Evolutionary conservation across 2,888 invertebrate genomes (phyloP).

Genomic region (Zygogramma bicolorata): DNA sequence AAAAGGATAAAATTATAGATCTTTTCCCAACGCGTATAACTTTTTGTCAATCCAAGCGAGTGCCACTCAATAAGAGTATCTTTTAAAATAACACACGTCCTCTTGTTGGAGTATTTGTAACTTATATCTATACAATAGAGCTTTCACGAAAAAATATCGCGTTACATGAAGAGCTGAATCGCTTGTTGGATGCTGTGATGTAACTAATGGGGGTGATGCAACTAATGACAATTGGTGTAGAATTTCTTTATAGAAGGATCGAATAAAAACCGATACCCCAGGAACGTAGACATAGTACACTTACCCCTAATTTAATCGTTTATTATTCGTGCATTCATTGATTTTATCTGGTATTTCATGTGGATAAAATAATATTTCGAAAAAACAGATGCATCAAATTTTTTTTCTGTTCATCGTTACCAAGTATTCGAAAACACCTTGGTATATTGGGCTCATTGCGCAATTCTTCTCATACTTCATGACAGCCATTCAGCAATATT

Average conservation of each 20-base stretch:
- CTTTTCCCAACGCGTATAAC: neutral
- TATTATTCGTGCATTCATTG: too few species aligned
- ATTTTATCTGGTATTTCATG: too few species aligned
- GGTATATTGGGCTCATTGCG: too few species aligned
- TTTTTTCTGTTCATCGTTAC: too few species aligned
- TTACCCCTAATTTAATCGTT: too few species aligned
- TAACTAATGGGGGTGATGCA: neutral
- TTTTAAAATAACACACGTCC: neutral
- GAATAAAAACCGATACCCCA: neutral
- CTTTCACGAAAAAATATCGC: constrained; percentile 14
- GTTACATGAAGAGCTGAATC: constrained; percentile 9
- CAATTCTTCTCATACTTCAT: too few species aligned
- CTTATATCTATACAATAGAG: constrained; percentile 3
- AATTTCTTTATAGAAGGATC: neutral
- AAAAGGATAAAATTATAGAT: neutral
- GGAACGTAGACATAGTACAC: too few species aligned
- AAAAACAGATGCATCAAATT: too few species aligned
- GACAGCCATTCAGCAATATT: too few species aligned
- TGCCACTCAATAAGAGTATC: neutral
- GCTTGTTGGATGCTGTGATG: neutral
- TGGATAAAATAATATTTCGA: too few species aligned
- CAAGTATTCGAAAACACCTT: too few species aligned
- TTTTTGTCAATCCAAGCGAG: neutral
- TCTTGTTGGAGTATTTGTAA: constrained; percentile 5
- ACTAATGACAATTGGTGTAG: neutral